phyloP scores from a whole-genome alignment of 2,113 vertebrate genomes.

The Lates calcarifer region DNA sequence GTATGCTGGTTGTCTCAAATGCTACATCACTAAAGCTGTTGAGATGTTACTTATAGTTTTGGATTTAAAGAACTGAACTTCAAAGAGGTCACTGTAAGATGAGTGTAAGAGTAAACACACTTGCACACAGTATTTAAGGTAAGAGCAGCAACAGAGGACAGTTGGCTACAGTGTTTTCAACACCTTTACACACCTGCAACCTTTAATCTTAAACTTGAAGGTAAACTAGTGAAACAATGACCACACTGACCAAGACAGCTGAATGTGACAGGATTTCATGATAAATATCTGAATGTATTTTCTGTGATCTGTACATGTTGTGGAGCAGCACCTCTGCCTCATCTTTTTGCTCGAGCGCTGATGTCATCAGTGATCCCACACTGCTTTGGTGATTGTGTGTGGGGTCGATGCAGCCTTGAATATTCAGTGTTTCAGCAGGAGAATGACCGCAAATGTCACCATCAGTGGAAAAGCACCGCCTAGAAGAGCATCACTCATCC shows the following conservation, averaged over 20 bases:
- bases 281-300: not conserved
- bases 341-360: not conserved
- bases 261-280: not conserved
- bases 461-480: not conserved
- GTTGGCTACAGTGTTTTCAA: conserved; percentile 36
- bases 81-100: conserved; percentile 41
- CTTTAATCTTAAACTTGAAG: conserved; percentile 57
- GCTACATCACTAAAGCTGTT: not conserved
- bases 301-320: not conserved
- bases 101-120: conserved; percentile 10
- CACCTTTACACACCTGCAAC: conserved; percentile 35
- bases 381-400: not conserved
- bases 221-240: not conserved
- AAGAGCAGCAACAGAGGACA: conserved; percentile 23
- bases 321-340: not conserved
- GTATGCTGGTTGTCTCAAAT: not conserved
- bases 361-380: not conserved
- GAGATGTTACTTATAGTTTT: not conserved
- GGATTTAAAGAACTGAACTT: conserved; percentile 32
- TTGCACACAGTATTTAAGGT: not conserved
- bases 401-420: not conserved
- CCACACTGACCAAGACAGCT: conserved; percentile 1
- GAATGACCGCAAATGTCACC: conserved; percentile 2
- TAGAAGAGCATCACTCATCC: conserved; percentile 14
- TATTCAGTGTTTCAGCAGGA: not conserved